Conservation (phyloP, 2,888 invertebrate species). For the Synanthedon andrenaeformis region DNA sequence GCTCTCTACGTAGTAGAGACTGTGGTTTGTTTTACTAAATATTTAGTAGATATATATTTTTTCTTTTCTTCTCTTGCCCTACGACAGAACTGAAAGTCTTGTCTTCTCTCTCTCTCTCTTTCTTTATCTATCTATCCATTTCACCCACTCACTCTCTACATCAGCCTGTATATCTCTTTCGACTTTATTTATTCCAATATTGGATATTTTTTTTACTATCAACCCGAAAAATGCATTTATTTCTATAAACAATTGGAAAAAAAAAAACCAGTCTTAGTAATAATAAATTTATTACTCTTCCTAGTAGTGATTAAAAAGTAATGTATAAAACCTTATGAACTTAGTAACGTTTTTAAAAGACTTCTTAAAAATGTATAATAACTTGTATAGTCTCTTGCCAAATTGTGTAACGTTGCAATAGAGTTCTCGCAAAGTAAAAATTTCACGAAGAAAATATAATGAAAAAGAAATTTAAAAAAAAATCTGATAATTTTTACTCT, state of each 20-base stretch:
- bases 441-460: constrained; percentile 4
- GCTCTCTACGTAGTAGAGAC: too few relatives aligned
- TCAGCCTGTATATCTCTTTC: too few relatives aligned
- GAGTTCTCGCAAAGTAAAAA: not conserved
- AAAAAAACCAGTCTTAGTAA: not conserved
- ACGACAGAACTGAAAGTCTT: too few relatives aligned
- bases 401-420: constrained; percentile 21
- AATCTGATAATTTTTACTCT: constrained; percentile 10
- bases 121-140: too few relatives aligned
- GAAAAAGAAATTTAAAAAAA: constrained; percentile 11
- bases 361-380: not conserved
- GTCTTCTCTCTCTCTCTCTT: too few relatives aligned
- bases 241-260: not conserved
- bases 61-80: too few relatives aligned
- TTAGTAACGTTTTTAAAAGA: not conserved
- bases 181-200: too few relatives aligned
- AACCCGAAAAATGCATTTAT: not conserved
- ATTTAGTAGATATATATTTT: too few relatives aligned
- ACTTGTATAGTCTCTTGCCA: constrained; percentile 44
- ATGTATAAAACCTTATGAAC: not conserved
- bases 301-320: not conserved
- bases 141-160: too few relatives aligned
- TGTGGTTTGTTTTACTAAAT: too few relatives aligned
- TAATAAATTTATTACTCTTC: not conserved
- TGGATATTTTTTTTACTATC: too few relatives aligned